Conservation (phyloP, 1,140 invertebrate genomes). For the Rhyacophila brunnea region DNA sequence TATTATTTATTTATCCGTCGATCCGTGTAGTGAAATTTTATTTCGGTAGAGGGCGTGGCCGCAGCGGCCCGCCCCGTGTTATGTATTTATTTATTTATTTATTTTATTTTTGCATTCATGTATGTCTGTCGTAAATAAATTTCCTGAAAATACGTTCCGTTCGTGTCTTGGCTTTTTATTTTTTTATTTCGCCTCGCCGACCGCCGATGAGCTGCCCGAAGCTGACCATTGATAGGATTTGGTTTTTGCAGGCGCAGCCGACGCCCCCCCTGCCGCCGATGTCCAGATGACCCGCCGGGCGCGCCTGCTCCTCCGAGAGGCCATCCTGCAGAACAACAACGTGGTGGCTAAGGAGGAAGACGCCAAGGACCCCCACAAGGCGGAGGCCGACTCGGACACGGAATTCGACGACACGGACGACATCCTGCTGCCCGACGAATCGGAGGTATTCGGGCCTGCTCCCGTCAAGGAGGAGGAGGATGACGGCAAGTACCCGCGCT, state of each 20-base stretch:
- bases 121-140: slow-evolving; percentile 33
- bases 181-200: neutral
- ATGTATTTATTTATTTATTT: slow-evolving; percentile 8
- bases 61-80: neutral
- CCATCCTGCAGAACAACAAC: slow-evolving; percentile 50
- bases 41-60: neutral
- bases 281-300: slow-evolving; percentile 12
- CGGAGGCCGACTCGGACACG: slow-evolving; percentile 45
- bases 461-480: slow-evolving; percentile 6
- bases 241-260: slow-evolving; percentile 24
- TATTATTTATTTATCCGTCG: neutral
- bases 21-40: neutral
- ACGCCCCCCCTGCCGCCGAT: neutral
- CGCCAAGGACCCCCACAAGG: slow-evolving; percentile 34
- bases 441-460: slow-evolving; percentile 39
- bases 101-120: slow-evolving; percentile 31
- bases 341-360: slow-evolving; percentile 26
- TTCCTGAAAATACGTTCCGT: slow-evolving; percentile 25
- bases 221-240: slow-evolving; percentile 23
- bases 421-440: slow-evolving; percentile 50
- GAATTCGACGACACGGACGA: slow-evolving; percentile 53
- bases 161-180: slow-evolving; percentile 33
- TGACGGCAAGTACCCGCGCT: neutral
- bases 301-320: slow-evolving; percentile 44
- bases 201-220: neutral